phyloP scores from a whole-genome alignment of 2,113 vertebrate genomes.

The Scartelaos histophorus region DNA sequence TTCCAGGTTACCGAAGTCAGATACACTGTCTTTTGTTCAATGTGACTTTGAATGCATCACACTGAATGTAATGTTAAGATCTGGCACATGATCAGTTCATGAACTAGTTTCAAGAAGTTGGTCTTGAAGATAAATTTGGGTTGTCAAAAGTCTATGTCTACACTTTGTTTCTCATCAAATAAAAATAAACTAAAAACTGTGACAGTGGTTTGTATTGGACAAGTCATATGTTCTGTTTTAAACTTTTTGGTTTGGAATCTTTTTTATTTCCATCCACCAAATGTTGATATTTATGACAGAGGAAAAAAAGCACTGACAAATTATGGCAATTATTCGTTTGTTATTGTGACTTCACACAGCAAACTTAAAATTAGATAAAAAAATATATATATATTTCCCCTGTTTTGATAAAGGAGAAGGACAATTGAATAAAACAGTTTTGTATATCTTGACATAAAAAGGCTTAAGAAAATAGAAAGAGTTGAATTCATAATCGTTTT shows the following conservation, averaged over 20 bases:
- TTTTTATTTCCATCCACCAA: too few relatives aligned
- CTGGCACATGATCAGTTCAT: background rate
- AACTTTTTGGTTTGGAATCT: background rate
- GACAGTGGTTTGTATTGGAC: background rate
- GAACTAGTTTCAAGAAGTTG: background rate
- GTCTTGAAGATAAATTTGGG: background rate
- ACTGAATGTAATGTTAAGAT: background rate
- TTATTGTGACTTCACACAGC: too few relatives aligned
- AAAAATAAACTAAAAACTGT: background rate
- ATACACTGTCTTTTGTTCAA: constrained; percentile 54
- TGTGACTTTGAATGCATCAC: background rate
- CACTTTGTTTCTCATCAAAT: background rate
- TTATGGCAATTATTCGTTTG: too few relatives aligned
- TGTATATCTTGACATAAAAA: background rate
- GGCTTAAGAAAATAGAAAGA: too few relatives aligned
- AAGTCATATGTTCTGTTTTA: background rate
- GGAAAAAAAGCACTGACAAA: too few relatives aligned
- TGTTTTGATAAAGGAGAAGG: too few relatives aligned
- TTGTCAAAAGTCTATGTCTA: constrained; percentile 1
- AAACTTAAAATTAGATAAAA: too few relatives aligned
- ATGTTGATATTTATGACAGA: too few relatives aligned
- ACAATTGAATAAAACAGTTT: background rate
- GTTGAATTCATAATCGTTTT: background rate
- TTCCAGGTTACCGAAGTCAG: constrained; percentile 22
- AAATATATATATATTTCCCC: too few relatives aligned